Evolutionary conservation across 1,140 invertebrate genomes (phyloP), one percentile per base, ranked within the genome.

Genomic region (Drosophila novamexicana): DNA sequence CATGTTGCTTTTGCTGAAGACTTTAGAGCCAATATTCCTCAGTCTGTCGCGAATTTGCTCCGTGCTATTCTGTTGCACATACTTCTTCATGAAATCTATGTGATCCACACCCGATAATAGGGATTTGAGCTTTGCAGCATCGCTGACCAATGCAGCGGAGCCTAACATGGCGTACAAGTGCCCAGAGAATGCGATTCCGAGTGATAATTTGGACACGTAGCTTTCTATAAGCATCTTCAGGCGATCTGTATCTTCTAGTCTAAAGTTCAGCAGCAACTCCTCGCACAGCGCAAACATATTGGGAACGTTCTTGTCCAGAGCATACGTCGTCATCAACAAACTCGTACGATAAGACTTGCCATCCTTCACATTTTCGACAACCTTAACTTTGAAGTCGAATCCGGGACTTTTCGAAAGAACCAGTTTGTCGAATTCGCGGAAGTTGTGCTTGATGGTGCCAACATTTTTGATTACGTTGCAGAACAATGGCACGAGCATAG

Each of bases 131-230:
- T 94, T 94, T 9, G 94, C 94, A 6, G 95, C 93, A 14, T 95
- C 94, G 0, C 94, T 96, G 1, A 98, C 94, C 4, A 96, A 90
- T 37, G 95, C 95, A 1, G 95, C 94, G 7, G 97, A 95, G 54
- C 94, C 93, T 62, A 94, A 95, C 95, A 98, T 97, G 4, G 97
- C 97, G 91, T 97, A 98, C 5, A 94, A 86, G 86, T 98, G 97
- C 0, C 97, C 98, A 16, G 93, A 94, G 59, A 95, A 93, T 12
- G 96, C 94, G n/a, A 99, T 94, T n/a, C 96, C 95, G 73, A 95
- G 95, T 0, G 96, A 94, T 58, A 97, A 89, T 76, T 96, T 95
- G 1, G 96, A 95, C 42, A 97, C 95, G 53, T 94, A 95, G 85
- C 96, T 95, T 54, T 96, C 95, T 0, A 98, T 93, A 22, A 98